Evolutionary conservation across 2,113 vertebrate species (phyloP), one percentile per base, ranked within the genome.

Genomic region (Andinoacara biseriatus): DNA sequence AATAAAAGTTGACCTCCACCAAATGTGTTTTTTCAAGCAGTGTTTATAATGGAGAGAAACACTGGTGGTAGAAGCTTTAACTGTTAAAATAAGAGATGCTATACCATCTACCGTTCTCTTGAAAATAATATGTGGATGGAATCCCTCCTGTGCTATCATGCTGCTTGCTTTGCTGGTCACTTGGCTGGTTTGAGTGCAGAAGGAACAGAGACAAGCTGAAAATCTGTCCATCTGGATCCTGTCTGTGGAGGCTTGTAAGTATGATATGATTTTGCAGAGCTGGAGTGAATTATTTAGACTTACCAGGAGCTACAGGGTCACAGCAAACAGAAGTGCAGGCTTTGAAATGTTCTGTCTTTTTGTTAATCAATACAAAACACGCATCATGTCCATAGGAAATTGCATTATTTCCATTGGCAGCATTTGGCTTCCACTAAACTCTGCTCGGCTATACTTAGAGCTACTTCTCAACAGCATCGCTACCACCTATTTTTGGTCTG

Each of bases 201-300:
- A 31, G 69, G 43, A 76, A 46, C 59, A 63, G 57, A 87, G 35
- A 78, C 22, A n/a, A 86, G 86, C 79, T 67, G 65, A 78, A 83
- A 78, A 63, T 62, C 91, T 92, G 87, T 92, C 89, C 58, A 81
- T 92, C 43, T 74, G 89, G 60, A 89, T 90, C 77, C 80, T 93
- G 81, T 88, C 87, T 35, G 58, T 87, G 46, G 85, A 75, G 40
- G 62, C 86, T 31, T 90, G 91, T 93, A 80, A 94, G 89, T 93
- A 92, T 90, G 26, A 49, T 63, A 22, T 58, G 54, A 78, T 81
- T 29, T 35, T 82, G 67, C 22, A 83, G 59, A 14, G 7, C 20
- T 65, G 11, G 3, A 3, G 13, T 77, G 29, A 85, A 52, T 84
- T 56, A 74, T 84, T 87, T 63, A 81, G 43, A 35, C 76, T 20